A percentile compares a stretch with the other conserved stretches of the same genome.
Conservation (phyloP, 2,113 vertebrate species). For the Lophura nycthemera region DNA sequence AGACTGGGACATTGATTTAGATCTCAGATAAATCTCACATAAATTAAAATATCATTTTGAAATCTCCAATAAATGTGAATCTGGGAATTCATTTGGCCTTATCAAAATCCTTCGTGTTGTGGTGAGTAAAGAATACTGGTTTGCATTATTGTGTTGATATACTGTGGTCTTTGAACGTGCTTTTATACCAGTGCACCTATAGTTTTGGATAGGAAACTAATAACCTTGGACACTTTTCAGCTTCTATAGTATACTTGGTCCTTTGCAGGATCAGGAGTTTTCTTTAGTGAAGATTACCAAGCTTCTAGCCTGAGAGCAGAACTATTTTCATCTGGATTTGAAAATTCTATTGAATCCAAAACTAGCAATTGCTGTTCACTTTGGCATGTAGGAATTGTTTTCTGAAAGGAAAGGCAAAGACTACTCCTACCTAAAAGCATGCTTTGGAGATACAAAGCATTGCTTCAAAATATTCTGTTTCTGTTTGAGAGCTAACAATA, state of each 20-base stretch:
- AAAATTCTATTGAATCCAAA: not conserved
- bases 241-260: not conserved
- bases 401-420: not conserved
- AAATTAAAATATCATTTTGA: not conserved
- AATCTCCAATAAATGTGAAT: not conserved
- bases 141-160: not conserved
- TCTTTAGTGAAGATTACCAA: not conserved
- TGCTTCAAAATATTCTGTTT: not conserved
- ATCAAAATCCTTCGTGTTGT: not conserved
- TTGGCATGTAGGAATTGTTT: not conserved
- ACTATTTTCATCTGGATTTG: not conserved
- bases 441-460: not conserved
- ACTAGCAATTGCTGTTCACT: accelerated
- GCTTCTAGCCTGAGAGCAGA: not conserved
- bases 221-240: not conserved
- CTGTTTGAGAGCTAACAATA: not conserved
- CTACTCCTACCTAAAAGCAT: not conserved
- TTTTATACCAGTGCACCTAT: not conserved
- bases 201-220: not conserved
- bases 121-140: not conserved
- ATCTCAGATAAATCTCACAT: not conserved
- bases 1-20: not conserved
- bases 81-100: not conserved
- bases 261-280: not conserved
- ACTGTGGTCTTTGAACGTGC: not conserved